phyloP scores from a whole-genome alignment of 2,888 invertebrate species.

The Syrista parreyssii region DNA sequence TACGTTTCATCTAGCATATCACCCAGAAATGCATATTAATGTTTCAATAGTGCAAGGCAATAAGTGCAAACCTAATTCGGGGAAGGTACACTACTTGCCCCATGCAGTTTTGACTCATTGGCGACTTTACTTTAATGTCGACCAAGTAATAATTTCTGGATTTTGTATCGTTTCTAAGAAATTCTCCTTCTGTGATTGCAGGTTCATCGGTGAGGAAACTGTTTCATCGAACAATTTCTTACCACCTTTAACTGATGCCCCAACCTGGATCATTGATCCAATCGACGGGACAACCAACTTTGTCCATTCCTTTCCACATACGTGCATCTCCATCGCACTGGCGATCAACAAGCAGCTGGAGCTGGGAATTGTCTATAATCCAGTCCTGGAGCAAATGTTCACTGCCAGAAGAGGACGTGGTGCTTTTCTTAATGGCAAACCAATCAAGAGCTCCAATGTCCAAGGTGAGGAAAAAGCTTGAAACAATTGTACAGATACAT shows the following conservation, averaged over 20 bases:
- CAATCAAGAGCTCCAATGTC: conserved; percentile 69
- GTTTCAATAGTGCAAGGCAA: background rate
- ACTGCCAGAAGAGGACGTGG: conserved; percentile 78
- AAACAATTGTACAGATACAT: conserved; percentile 43
- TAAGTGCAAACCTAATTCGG: background rate
- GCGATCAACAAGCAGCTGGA: conserved; percentile 71
- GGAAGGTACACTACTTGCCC: background rate
- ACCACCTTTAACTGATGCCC: conserved; percentile 76
- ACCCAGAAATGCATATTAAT: background rate
- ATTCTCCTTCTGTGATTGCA: conserved; percentile 46
- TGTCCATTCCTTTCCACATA: conserved; percentile 77
- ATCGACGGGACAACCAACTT: conserved; percentile 92
- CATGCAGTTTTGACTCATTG: background rate
- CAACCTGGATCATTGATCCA: conserved; percentile 89
- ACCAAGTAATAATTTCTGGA: background rate
- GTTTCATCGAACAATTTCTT: conserved; percentile 65
- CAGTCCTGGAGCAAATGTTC: conserved; percentile 78
- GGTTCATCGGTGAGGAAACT: conserved; percentile 87
- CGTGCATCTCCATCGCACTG: conserved; percentile 78
- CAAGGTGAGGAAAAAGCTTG: conserved; percentile 59
- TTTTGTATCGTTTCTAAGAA: background rate
- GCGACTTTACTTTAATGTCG: background rate
- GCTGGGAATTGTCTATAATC: conserved; percentile 82
- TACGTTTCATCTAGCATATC: conserved; percentile 53
- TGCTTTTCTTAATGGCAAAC: conserved; percentile 78